phyloP scores from a whole-genome alignment of 2,888 invertebrate species.

The Ligdia adustata region DNA sequence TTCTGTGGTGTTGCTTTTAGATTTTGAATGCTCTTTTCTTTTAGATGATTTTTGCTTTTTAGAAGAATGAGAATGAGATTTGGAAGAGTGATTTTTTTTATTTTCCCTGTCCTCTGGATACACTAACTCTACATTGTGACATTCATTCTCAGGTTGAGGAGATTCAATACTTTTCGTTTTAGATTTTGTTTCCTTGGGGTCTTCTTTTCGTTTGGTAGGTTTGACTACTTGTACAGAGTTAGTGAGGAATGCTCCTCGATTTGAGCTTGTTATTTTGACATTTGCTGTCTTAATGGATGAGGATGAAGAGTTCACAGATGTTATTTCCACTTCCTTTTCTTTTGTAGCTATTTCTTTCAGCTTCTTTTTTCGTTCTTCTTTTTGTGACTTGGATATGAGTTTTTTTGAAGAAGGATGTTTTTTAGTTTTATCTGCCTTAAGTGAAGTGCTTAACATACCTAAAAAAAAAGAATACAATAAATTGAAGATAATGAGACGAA shows the following conservation, averaged over 20 bases:
- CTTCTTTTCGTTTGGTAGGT: constrained; percentile 52
- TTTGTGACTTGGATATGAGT: constrained; percentile 56
- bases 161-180: constrained; percentile 28
- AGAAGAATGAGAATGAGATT: constrained; percentile 4
- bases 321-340: constrained; percentile 46
- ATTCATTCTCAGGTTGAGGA: constrained; percentile 21
- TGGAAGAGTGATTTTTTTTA: constrained; percentile 16
- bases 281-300: constrained; percentile 45
- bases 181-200: constrained; percentile 30
- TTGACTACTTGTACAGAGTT: constrained; percentile 53
- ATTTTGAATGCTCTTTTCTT: background rate
- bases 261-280: constrained; percentile 78
- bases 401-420: constrained; percentile 51
- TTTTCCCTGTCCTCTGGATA: constrained; percentile 27
- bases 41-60: constrained; percentile 24
- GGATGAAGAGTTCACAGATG: constrained; percentile 36
- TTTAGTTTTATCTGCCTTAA: constrained; percentile 46
- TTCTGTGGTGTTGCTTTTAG: constrained; percentile 17
- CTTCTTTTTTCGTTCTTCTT: constrained; percentile 76
- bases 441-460: too few species aligned
- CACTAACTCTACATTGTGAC: constrained; percentile 11
- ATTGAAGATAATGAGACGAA: too few species aligned
- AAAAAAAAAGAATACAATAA: too few species aligned
- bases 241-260: constrained; percentile 83
- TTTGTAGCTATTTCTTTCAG: constrained; percentile 78